phyloP scores from a whole-genome alignment of 2,113 vertebrate species.

The Alosa alosa region DNA sequence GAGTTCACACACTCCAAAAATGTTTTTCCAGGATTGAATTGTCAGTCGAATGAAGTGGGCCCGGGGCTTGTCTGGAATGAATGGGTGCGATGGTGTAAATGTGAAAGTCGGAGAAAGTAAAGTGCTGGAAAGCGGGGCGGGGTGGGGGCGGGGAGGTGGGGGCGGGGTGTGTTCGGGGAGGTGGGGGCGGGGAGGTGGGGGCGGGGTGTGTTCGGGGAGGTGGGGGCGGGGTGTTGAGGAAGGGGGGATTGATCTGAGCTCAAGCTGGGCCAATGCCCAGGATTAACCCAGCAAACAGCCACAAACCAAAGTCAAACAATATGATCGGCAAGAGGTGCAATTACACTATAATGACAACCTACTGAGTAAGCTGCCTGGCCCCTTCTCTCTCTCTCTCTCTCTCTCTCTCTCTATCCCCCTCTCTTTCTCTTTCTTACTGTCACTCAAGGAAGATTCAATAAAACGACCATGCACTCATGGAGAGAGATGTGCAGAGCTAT shows the following conservation, averaged over 20 bases:
- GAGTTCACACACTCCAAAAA: slow-evolving; percentile 4
- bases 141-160: too few species aligned
- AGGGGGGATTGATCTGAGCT: background rate
- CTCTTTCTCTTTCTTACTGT: background rate
- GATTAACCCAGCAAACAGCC: slow-evolving; percentile 19
- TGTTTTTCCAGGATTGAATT: slow-evolving; percentile 28
- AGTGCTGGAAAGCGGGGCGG: background rate
- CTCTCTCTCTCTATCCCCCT: background rate
- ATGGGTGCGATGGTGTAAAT: slow-evolving; percentile 32
- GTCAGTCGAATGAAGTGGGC: slow-evolving; percentile 4
- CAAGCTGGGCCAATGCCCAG: slow-evolving; percentile 24
- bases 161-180: background rate
- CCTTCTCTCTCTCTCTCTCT: background rate
- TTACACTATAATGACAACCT: slow-evolving; percentile 13
- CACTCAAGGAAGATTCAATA: slow-evolving; percentile 5
- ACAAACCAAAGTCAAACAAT: slow-evolving; percentile 25
- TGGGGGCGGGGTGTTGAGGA: background rate
- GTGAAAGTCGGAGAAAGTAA: background rate
- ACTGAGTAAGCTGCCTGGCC: slow-evolving; percentile 3
- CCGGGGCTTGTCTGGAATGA: slow-evolving; percentile 32
- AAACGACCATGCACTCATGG: background rate
- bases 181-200: background rate
- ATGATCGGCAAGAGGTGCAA: slow-evolving; percentile 12
- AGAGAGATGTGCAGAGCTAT: background rate
- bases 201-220: background rate